Conservation (phyloP, 2,888 invertebrate species). For the Hemaris fuciformis region DNA sequence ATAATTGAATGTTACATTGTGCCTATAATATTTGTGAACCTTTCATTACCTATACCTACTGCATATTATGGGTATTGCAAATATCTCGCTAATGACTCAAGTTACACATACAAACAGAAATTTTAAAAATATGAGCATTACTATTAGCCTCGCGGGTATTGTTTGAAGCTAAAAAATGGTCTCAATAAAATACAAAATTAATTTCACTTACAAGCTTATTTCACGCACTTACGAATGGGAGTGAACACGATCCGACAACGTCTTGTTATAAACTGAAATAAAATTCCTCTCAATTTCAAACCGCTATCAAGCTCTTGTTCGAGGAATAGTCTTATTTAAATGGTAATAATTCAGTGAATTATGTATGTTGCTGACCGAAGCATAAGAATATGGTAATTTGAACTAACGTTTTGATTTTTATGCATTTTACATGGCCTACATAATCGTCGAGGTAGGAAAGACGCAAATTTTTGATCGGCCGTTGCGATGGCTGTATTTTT, state of each 20-base stretch:
- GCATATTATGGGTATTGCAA: no score
- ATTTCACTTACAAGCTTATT: slow-evolving; percentile 2
- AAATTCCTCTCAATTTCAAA: slow-evolving; percentile 21
- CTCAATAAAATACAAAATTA: neutral
- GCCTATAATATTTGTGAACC: no score
- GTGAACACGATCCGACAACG: slow-evolving; percentile 23
- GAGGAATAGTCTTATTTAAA: slow-evolving; percentile 24
- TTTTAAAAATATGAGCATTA: no score
- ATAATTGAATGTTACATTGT: no score
- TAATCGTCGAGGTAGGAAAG: neutral
- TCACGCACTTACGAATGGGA: neutral
- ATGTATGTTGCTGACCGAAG: slow-evolving; percentile 40
- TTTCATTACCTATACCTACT: no score
- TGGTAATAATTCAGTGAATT: slow-evolving; percentile 52
- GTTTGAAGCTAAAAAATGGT: no score
- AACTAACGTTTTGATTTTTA: slow-evolving; percentile 11
- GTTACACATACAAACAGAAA: no score
- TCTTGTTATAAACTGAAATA: slow-evolving; percentile 38
- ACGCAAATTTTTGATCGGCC: neutral
- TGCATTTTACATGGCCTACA: slow-evolving; percentile 9
- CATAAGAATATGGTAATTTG: slow-evolving; percentile 25
- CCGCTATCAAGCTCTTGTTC: slow-evolving; percentile 21
- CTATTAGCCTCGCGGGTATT: neutral
- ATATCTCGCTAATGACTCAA: no score
- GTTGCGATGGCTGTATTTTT: neutral